phyloP scores from a whole-genome alignment of 2,797 vertebrate species.

The Lepidocolaptes lacrymiger region DNA sequence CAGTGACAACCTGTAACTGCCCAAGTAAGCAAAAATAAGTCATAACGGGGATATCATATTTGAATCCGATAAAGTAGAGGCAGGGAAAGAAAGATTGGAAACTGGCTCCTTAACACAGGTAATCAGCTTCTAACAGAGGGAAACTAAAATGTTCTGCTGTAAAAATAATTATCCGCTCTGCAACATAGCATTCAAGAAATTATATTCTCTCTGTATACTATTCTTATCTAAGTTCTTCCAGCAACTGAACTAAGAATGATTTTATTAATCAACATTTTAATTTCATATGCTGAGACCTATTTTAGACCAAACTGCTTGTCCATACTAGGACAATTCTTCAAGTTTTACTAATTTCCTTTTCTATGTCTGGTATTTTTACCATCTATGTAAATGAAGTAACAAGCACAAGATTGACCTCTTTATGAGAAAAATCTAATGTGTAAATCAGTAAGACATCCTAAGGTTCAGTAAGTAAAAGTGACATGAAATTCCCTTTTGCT shows the following conservation, averaged over 20 bases:
- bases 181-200: not conserved
- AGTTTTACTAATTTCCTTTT: not conserved
- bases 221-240: not conserved
- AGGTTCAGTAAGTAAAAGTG: slow-evolving; percentile 44
- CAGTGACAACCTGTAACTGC: accelerated
- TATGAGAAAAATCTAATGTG: slow-evolving; percentile 4
- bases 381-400: not conserved
- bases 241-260: not conserved
- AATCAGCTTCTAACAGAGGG: not conserved
- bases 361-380: not conserved
- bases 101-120: not conserved
- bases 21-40: not conserved
- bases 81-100: not conserved
- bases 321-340: not conserved
- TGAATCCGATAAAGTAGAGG: not conserved
- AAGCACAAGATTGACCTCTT: not conserved
- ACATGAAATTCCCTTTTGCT: slow-evolving; percentile 28
- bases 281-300: not conserved
- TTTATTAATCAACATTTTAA: not conserved
- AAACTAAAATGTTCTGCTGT: not conserved
- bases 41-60: not conserved
- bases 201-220: not conserved
- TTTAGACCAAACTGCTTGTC: not conserved
- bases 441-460: slow-evolving; percentile 8
- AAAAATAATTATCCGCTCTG: not conserved